Conservation (phyloP, 1,140 invertebrate species). For the Galleria mellonella region DNA sequence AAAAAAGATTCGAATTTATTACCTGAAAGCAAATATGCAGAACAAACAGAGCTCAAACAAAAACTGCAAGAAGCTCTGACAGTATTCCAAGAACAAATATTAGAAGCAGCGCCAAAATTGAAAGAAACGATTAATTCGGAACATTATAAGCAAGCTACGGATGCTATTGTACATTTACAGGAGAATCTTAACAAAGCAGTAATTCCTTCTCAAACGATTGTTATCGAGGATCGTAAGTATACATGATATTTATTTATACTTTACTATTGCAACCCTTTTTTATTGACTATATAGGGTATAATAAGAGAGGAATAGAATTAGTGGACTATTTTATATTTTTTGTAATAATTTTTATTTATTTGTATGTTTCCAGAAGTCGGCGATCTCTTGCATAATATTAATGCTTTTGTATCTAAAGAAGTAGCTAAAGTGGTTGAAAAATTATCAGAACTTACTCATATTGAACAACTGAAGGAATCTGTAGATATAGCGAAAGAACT, state of each 20-base stretch:
- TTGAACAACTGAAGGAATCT: constrained; percentile 15
- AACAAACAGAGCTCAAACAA: constrained; percentile 5
- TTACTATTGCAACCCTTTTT: too few relatives aligned
- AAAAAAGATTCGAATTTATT: constrained; percentile 5
- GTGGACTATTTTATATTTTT: too few relatives aligned
- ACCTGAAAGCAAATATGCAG: neutral
- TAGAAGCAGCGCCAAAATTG: neutral
- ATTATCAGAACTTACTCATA: constrained; percentile 7
- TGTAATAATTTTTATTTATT: too few relatives aligned
- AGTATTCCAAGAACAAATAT: constrained; percentile 1
- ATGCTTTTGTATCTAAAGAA: constrained; percentile 26
- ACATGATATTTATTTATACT: too few relatives aligned
- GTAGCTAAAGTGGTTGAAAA: constrained; percentile 15
- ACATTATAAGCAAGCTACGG: neutral
- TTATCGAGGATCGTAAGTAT: neutral
- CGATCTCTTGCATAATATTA: constrained; percentile 20
- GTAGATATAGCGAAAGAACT: constrained; percentile 21
- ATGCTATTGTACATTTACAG: constrained; percentile 18
- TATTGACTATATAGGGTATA: too few relatives aligned
- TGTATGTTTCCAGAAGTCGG: neutral
- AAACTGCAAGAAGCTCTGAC: neutral
- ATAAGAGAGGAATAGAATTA: too few relatives aligned
- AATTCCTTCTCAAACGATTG: neutral
- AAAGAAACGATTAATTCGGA: neutral
- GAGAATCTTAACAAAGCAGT: constrained; percentile 11